Percentiles rank a stretch among this genome's conserved stretches.
These are phyloP conservation scores for Pseudolaguvia tuberculata DNA, from an alignment of 2,113 vertebrate genomes.

Conservation along the genomic window DNA sequence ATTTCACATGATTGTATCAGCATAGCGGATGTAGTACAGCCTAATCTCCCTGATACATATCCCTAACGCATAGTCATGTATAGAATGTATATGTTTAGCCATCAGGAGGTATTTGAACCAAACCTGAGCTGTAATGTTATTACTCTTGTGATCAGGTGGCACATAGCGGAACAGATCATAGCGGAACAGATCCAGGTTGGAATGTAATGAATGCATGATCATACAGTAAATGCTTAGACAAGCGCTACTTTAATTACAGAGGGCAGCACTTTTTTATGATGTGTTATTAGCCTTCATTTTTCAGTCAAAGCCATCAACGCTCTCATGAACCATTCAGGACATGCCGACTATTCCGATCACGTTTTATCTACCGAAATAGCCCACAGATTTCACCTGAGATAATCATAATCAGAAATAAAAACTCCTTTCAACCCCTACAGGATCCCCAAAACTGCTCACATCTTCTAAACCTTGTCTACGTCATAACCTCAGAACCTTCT, in stretches of 20 bases:
- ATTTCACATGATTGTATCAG: too few relatives aligned
- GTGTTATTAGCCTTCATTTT: not conserved
- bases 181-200: not conserved
- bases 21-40: too few relatives aligned
- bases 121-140: not conserved
- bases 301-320: not conserved
- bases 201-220: not conserved
- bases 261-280: not conserved
- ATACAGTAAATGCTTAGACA: not conserved
- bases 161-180: not conserved
- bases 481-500: not conserved
- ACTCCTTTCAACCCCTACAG: not conserved
- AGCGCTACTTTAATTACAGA: not conserved
- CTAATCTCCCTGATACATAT: too few relatives aligned
- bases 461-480: not conserved
- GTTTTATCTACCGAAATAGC: too few relatives aligned
- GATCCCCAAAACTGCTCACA: not conserved
- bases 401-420: not conserved
- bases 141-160: not conserved
- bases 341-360: not conserved
- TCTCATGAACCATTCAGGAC: not conserved
- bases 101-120: too few relatives aligned
- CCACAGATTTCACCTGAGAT: not conserved
- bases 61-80: too few relatives aligned
- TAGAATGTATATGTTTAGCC: too few relatives aligned